phyloP scores from a whole-genome alignment of 2,797 vertebrate genomes.

The Neostethus bicornis region DNA sequence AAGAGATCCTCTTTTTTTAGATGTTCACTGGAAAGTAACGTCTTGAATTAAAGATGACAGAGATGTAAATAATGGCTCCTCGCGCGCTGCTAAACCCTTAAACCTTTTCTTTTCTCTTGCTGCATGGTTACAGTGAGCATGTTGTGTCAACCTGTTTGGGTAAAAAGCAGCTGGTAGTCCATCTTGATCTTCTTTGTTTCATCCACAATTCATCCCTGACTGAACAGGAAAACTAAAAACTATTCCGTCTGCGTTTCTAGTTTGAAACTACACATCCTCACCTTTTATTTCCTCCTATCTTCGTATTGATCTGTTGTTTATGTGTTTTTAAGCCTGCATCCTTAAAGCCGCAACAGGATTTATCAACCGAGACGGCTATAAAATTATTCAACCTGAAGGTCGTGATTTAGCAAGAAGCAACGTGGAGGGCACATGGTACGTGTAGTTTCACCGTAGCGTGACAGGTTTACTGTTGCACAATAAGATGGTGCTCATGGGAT shows the following conservation, averaged over 20 bases:
- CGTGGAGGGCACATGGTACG: slow-evolving; percentile 13
- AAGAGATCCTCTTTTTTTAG: too few relatives aligned
- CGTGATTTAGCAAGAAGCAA: slow-evolving; percentile 11
- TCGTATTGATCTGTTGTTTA: slow-evolving; percentile 1
- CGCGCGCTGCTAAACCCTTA: not conserved
- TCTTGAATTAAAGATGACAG: too few relatives aligned
- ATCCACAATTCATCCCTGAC: slow-evolving; percentile 36
- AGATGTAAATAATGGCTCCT: too few relatives aligned
- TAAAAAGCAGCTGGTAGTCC: not conserved
- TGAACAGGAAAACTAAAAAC: not conserved
- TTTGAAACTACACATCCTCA: not conserved
- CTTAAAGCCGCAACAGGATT: slow-evolving; percentile 12
- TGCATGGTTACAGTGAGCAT: not conserved
- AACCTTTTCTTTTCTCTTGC: not conserved
- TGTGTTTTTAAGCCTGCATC: not conserved
- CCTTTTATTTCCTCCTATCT: not conserved
- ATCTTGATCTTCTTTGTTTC: slow-evolving; percentile 12
- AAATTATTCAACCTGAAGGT: slow-evolving; percentile 10
- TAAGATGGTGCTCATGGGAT: slow-evolving; percentile 24
- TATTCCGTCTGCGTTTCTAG: not conserved
- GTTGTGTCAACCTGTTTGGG: too few relatives aligned
- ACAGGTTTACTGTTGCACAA: slow-evolving; percentile 50
- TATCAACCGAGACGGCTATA: slow-evolving; percentile 1
- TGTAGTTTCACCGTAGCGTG: slow-evolving; percentile 4
- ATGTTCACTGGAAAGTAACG: too few relatives aligned